These are phyloP conservation scores for Seira ritae DNA, from an alignment of 2,888 invertebrate genomes.

Conservation along the genomic window DNA sequence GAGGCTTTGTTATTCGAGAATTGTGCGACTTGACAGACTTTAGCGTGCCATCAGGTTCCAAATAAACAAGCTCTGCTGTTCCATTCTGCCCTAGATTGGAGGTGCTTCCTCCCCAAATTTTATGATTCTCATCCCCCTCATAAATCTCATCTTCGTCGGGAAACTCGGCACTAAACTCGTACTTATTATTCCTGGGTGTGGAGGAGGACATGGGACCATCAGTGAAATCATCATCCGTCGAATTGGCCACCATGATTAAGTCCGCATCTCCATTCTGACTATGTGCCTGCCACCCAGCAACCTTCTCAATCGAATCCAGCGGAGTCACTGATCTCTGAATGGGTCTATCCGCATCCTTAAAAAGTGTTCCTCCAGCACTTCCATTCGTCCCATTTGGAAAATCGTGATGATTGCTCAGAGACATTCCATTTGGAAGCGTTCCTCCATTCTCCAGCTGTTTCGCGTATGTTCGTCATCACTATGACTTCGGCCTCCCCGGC, in stretches of 20 bases:
- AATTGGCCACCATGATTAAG: constrained; percentile 76
- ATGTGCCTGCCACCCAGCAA: constrained; percentile 80
- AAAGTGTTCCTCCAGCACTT: constrained; percentile 66
- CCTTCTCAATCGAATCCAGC: constrained; percentile 76
- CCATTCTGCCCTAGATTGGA: constrained; percentile 80
- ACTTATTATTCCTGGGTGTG: constrained; percentile 71
- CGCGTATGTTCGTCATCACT: constrained; percentile 85
- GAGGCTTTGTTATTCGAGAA: constrained; percentile 81
- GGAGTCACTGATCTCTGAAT: constrained; percentile 74
- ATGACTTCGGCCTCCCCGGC: constrained; percentile 70
- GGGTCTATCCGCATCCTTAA: constrained; percentile 70
- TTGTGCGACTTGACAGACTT: constrained; percentile 76
- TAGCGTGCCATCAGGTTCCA: constrained; percentile 83
- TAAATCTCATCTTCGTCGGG: constrained; percentile 88
- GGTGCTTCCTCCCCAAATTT: constrained; percentile 90
- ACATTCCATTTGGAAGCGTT: constrained; percentile 76
- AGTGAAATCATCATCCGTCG: constrained; percentile 75
- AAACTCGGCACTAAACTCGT: constrained; percentile 73
- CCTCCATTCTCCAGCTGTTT: constrained; percentile 80
- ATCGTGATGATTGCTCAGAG: constrained; percentile 73
- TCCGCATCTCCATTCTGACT: constrained; percentile 73
- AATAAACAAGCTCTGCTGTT: constrained; percentile 77
- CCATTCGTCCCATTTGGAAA: constrained; percentile 72
- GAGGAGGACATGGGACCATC: constrained; percentile 74
- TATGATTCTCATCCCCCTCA: constrained; percentile 95